Conservation (phyloP, 1,140 invertebrate genomes). For the Chymomyza costata region DNA sequence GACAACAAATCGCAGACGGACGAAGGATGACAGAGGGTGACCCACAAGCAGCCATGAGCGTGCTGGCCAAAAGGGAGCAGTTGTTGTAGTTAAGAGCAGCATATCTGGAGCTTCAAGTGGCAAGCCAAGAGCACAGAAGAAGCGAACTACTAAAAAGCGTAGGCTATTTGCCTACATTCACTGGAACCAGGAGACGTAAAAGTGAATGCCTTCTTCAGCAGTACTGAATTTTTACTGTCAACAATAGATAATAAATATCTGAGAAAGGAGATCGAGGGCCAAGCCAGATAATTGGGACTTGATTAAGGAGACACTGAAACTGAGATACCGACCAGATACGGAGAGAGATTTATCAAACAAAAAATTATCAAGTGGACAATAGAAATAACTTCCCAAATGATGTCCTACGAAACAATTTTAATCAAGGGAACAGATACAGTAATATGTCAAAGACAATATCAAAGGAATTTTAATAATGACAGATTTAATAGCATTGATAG, state of each 20-base stretch:
- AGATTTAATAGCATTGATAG: too few relatives aligned
- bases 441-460: too few relatives aligned
- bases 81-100: neutral
- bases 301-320: neutral
- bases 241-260: neutral
- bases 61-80: neutral
- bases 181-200: neutral
- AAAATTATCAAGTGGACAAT: too few relatives aligned
- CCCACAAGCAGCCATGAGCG: neutral
- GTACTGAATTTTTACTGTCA: neutral
- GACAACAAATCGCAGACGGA: neutral
- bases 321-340: neutral
- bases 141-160: neutral
- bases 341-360: constrained; percentile 5
- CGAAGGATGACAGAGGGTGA: neutral
- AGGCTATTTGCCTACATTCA: neutral
- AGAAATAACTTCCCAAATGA: too few relatives aligned
- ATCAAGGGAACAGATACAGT: too few relatives aligned
- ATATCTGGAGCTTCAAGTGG: neutral
- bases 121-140: neutral
- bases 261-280: neutral
- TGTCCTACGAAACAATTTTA: too few relatives aligned
- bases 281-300: neutral
- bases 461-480: too few relatives aligned
- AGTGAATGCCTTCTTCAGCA: neutral